phyloP scores from a whole-genome alignment of 2,888 invertebrate genomes.

The Dusona sp. region DNA sequence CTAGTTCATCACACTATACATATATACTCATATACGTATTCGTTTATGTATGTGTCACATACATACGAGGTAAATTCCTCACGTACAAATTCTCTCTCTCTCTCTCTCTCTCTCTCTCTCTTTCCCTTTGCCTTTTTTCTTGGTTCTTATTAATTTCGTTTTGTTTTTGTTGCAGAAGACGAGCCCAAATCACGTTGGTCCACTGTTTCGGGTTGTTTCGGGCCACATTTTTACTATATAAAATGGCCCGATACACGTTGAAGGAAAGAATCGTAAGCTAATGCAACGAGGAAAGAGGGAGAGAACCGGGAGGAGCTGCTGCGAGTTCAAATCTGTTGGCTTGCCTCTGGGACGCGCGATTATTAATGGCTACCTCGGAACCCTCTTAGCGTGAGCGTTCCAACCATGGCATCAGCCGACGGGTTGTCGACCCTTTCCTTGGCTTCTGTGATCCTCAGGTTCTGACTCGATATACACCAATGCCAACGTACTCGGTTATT shows the following conservation, averaged over 20 bases:
- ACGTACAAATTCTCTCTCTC: neutral
- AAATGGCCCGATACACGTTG: neutral
- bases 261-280: conserved; percentile 12
- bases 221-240: neutral
- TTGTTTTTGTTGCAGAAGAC: conserved; percentile 37
- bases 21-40: neutral
- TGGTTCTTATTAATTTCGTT: conserved; percentile 34
- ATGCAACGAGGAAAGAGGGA: conserved; percentile 2
- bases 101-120: conserved; percentile 22
- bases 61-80: conserved; percentile 27
- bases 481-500: conserved; percentile 78
- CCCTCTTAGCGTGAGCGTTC: conserved; percentile 63
- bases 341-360: conserved; percentile 72
- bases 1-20: conserved; percentile 33
- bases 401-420: conserved; percentile 71
- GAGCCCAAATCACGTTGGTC: conserved; percentile 60
- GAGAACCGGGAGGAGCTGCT: conserved; percentile 34
- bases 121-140: conserved; percentile 28
- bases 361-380: conserved; percentile 69
- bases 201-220: conserved; percentile 52
- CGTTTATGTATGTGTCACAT: neutral
- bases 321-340: conserved; percentile 69
- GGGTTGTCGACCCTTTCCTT: conserved; percentile 80
- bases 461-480: conserved; percentile 47
- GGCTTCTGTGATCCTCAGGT: conserved; percentile 69